phyloP scores from a whole-genome alignment of 2,797 vertebrate genomes.

The Mus spretus region DNA sequence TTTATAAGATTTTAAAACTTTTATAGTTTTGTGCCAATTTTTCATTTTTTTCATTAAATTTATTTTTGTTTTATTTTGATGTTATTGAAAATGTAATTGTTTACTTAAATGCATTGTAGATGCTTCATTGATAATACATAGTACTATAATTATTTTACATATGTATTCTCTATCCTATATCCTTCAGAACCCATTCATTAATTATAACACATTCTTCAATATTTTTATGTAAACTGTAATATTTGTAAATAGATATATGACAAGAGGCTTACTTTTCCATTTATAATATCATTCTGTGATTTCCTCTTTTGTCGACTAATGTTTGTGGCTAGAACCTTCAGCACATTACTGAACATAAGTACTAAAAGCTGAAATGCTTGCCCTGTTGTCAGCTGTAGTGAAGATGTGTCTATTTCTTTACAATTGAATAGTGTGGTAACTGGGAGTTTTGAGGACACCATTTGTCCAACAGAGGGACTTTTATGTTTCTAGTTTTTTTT shows the following conservation, averaged over 20 bases:
- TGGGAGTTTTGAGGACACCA: background rate
- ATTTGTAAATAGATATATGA: constrained; percentile 21
- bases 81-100: background rate
- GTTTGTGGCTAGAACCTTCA: background rate
- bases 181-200: background rate
- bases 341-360: background rate
- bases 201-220: background rate
- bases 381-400: background rate
- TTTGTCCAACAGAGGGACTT: constrained; percentile 44
- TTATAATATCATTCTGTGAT: background rate
- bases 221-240: background rate
- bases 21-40: background rate
- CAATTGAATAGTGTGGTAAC: background rate
- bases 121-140: background rate
- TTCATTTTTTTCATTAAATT: background rate
- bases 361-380: background rate
- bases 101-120: background rate
- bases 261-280: background rate
- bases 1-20: background rate
- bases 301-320: background rate
- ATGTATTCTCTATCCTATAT: background rate
- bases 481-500: background rate
- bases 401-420: background rate
- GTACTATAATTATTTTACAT: background rate
- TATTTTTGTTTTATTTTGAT: constrained; percentile 26